These are phyloP conservation scores for Sebastolobus alascanus DNA, from an alignment of 2,797 vertebrate species.

Conservation along the genomic window DNA sequence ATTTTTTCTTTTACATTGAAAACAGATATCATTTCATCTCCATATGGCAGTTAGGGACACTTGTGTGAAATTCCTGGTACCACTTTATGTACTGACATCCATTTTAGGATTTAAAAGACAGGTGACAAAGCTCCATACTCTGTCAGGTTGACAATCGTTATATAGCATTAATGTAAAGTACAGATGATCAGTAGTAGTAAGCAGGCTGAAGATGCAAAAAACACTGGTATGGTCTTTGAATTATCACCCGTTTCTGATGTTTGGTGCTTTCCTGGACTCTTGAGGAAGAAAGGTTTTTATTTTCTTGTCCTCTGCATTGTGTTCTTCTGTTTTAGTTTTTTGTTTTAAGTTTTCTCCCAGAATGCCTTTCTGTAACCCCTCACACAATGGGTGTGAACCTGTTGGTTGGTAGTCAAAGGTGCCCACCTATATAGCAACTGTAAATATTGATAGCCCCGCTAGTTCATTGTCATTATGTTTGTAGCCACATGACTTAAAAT, in stretches of 20 bases:
- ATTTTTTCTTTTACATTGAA: background rate
- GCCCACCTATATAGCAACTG: constrained; percentile 1
- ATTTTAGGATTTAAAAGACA: background rate
- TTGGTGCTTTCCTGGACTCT: constrained; percentile 15
- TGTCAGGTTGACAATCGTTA: background rate
- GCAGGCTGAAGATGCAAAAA: background rate
- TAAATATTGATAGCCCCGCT: constrained; percentile 25
- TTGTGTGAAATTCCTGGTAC: background rate
- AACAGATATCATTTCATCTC: background rate
- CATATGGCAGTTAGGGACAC: background rate
- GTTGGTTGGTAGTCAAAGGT: constrained; percentile 3
- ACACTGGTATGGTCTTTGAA: background rate
- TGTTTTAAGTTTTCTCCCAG: background rate
- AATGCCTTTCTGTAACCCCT: background rate
- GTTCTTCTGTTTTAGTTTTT: background rate
- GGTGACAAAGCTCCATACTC: background rate
- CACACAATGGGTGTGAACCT: background rate
- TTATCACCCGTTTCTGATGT: constrained; percentile 6
- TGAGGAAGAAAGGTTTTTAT: background rate
- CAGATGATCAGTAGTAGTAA: background rate
- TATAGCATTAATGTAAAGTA: background rate
- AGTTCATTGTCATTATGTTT: constrained; percentile 6
- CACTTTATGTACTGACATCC: background rate
- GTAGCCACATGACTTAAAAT: constrained; percentile 14
- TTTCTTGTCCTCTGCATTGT: background rate